phyloP scores from a whole-genome alignment of 2,888 invertebrate genomes.

The Gari tellinella region DNA sequence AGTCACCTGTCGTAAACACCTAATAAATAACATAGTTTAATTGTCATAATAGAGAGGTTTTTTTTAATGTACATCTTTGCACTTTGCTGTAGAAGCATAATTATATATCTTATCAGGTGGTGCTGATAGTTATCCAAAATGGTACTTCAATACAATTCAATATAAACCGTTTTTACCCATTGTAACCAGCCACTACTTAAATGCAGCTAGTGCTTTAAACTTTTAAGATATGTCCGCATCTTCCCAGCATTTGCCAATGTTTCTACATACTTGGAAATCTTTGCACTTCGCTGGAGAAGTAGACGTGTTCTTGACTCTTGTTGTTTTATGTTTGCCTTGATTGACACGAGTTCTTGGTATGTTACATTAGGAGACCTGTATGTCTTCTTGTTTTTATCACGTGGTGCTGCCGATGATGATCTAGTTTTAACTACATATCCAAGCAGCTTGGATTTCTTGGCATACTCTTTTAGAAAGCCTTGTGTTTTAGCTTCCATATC shows the following conservation, averaged over 20 bases:
- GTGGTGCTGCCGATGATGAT: constrained; percentile 14
- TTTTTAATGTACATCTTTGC: too few species aligned
- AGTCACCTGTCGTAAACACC: too few species aligned
- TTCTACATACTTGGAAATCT: constrained; percentile 44
- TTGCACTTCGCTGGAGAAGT: constrained; percentile 48
- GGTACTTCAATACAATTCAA: too few species aligned
- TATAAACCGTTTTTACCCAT: too few species aligned
- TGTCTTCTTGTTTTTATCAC: constrained; percentile 18
- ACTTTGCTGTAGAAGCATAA: too few species aligned
- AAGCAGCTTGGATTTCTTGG: constrained; percentile 53
- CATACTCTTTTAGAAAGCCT: constrained; percentile 46
- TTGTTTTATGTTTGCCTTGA: constrained; percentile 48
- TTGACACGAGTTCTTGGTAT: constrained; percentile 51
- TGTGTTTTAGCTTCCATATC: constrained; percentile 22
- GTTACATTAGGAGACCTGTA: constrained; percentile 48
- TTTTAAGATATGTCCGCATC: constrained; percentile 15
- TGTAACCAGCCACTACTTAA: too few species aligned
- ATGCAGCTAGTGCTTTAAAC: background rate
- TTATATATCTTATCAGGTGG: too few species aligned
- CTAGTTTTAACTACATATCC: constrained; percentile 51
- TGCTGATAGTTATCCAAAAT: too few species aligned
- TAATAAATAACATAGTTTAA: too few species aligned
- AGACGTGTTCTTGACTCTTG: constrained; percentile 40
- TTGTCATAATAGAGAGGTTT: too few species aligned
- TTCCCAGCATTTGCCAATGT: constrained; percentile 33